Conservation (phyloP, 2,888 invertebrate species). For the Romanomermis culicivorax region DNA sequence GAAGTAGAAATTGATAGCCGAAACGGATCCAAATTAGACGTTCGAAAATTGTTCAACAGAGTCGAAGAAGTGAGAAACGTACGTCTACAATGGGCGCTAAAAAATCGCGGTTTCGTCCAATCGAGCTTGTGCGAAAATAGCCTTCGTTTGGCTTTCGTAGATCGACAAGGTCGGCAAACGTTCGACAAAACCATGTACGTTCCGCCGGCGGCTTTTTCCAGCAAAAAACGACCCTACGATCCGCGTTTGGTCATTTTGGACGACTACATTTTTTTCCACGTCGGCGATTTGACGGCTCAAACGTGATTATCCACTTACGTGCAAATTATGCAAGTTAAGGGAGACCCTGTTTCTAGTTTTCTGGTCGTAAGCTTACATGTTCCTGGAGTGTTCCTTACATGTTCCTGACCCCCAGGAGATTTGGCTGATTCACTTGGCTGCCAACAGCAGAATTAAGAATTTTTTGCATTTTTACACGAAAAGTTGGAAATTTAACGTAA, state of each 20-base stretch:
- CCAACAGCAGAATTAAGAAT: no score
- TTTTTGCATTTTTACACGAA: no score
- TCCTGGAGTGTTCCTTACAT: no score
- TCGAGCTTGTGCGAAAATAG: background rate
- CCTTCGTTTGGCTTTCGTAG: background rate
- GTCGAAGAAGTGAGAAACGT: background rate
- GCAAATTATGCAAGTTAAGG: no score
- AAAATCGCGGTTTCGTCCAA: background rate
- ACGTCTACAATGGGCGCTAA: background rate
- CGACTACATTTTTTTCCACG: background rate
- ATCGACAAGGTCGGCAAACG: background rate
- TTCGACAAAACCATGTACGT: background rate
- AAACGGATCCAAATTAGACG: background rate
- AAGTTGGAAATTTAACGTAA: no score
- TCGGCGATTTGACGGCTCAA: no score
- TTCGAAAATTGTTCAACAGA: background rate
- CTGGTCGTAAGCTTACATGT: no score
- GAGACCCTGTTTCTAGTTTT: no score
- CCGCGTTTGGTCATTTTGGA: background rate
- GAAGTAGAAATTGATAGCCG: no score
- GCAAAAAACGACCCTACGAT: background rate
- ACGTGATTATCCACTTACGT: no score
- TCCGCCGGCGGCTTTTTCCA: background rate
- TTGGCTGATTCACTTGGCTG: no score
- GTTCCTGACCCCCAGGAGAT: no score